Evolutionary conservation across 2,797 vertebrate genomes (phyloP).

Genomic region (Labeo calbasu): DNA sequence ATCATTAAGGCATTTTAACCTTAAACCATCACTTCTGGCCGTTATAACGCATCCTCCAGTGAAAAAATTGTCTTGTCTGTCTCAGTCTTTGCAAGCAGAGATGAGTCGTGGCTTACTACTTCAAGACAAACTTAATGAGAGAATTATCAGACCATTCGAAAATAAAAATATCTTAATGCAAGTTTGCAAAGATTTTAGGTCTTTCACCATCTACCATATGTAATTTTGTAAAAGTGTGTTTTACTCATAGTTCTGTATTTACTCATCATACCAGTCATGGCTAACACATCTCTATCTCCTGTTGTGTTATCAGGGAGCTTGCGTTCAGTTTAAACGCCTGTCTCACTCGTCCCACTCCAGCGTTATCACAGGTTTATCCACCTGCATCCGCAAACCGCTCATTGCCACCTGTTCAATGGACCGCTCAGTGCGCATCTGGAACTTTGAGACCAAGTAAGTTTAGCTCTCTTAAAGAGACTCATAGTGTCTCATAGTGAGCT

Average conservation of each 20-base stretch:
- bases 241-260: neutral
- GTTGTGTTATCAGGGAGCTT: conserved; percentile 75
- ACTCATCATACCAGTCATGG: neutral
- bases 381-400: conserved; percentile 88
- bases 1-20: neutral
- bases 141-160: too few relatives aligned
- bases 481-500: neutral
- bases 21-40: neutral
- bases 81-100: too few relatives aligned
- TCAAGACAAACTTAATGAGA: too few relatives aligned
- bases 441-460: conserved; percentile 90
- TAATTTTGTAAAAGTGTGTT: neutral
- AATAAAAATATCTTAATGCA: too few relatives aligned
- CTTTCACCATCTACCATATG: neutral
- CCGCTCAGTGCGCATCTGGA: conserved; percentile 92
- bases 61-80: too few relatives aligned
- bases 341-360: conserved; percentile 86
- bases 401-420: conserved; percentile 92
- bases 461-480: neutral
- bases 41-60: too few relatives aligned
- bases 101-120: too few relatives aligned
- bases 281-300: neutral
- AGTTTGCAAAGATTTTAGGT: too few relatives aligned
- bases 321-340: conserved; percentile 84
- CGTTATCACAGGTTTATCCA: conserved; percentile 86